Conservation (phyloP, 2,888 invertebrate genomes). For the Mesodorylaimus sp. region DNA sequence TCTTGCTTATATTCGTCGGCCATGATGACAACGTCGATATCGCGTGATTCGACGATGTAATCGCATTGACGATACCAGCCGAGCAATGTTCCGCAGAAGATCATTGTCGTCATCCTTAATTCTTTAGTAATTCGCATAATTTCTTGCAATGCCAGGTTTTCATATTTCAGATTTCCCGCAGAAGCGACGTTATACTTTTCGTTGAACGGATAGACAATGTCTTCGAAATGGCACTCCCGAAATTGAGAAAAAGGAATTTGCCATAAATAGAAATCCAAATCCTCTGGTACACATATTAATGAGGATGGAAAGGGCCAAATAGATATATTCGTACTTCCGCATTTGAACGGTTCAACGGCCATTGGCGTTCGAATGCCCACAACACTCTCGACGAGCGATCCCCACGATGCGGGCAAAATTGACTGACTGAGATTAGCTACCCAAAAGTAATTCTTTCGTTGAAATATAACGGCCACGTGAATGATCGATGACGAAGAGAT, state of each 20-base stretch:
- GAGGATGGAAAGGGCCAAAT: too few species aligned
- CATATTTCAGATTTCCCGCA: too few species aligned
- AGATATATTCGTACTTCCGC: too few species aligned
- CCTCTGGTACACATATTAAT: neutral
- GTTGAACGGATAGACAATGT: neutral
- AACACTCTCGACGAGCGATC: too few species aligned
- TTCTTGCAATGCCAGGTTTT: neutral
- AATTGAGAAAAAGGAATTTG: neutral
- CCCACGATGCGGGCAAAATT: neutral
- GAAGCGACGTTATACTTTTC: neutral
- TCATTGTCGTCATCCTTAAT: neutral
- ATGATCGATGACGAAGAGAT: too few species aligned
- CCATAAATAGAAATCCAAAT: neutral
- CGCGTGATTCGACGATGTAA: neutral
- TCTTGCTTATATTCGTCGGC: neutral
- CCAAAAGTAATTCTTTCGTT: neutral
- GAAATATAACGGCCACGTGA: neutral
- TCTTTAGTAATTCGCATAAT: neutral
- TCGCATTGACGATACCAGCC: conserved; percentile 10
- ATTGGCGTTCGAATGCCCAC: neutral
- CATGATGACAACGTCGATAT: neutral
- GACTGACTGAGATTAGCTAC: neutral
- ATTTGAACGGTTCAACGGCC: neutral
- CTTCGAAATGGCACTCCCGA: neutral
- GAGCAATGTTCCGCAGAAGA: neutral